Percentiles rank a stretch among this genome's conserved stretches.
phyloP scores from a whole-genome alignment of 1,140 invertebrate genomes.

The Contarinia nasturtii region DNA sequence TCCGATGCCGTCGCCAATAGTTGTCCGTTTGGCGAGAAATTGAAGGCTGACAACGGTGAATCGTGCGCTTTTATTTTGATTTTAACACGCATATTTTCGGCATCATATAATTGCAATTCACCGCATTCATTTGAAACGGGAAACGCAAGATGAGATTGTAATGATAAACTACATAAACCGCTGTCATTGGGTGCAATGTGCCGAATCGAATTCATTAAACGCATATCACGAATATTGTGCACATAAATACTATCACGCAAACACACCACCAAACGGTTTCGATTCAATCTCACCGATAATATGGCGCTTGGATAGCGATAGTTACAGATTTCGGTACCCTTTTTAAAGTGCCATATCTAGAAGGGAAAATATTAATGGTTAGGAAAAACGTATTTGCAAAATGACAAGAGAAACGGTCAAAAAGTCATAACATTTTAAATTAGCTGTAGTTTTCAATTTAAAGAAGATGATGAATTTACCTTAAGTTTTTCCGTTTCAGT shows the following conservation, averaged over 20 bases:
- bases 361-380: not conserved
- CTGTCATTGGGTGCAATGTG: conserved; percentile 90
- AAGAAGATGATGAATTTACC: not conserved
- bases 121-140: conserved; percentile 83
- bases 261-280: conserved; percentile 86
- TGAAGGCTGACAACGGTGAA: conserved; percentile 82
- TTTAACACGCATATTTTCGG: conserved; percentile 80
- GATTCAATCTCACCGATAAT: conserved; percentile 86
- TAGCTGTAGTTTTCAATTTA: not conserved
- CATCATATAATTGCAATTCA: conserved; percentile 96
- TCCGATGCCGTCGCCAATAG: conserved; percentile 87
- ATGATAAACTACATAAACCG: conserved; percentile 86
- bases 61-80: conserved; percentile 93
- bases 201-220: conserved; percentile 90
- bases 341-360: conserved; percentile 88
- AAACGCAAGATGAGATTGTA: conserved; percentile 82
- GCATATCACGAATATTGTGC: conserved; percentile 98
- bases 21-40: conserved; percentile 74
- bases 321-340: conserved; percentile 95
- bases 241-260: conserved; percentile 95
- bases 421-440: not conserved
- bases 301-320: conserved; percentile 97
- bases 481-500: conserved; percentile 22
- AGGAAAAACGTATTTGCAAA: not conserved
- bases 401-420: not conserved